A percentile compares a stretch with the other conserved stretches of the same genome.
These are phyloP conservation scores for Urophycis tenuis DNA, from an alignment of 2,797 vertebrate genomes.

Conservation along the genomic window DNA sequence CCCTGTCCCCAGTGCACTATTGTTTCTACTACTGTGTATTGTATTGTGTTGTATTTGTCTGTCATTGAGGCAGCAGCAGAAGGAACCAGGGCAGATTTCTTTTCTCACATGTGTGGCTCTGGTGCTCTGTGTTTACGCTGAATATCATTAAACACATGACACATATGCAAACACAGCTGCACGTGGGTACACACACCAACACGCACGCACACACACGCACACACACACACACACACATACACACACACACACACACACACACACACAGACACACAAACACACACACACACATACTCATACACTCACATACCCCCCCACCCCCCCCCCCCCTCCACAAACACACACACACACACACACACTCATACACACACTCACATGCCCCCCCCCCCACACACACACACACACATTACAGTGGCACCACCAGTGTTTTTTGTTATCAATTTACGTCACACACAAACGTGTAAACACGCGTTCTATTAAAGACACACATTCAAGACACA, in stretches of 20 bases:
- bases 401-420: no score
- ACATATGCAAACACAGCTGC: constrained; percentile 2
- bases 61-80: not conserved
- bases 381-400: not conserved
- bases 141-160: not conserved
- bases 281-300: no score
- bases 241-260: not conserved
- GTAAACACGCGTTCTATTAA: no score
- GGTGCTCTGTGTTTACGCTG: not conserved
- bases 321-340: no score
- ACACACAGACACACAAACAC: no score
- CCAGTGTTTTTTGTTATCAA: no score
- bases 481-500: not conserved
- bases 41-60: not conserved
- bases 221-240: not conserved
- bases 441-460: not conserved
- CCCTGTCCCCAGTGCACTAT: not conserved
- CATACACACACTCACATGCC: no score
- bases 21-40: not conserved
- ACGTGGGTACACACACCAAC: not conserved
- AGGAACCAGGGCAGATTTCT: not conserved
- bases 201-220: constrained; percentile 1
- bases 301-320: no score
- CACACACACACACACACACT: not conserved
- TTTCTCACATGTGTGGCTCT: not conserved